Percentiles rank a stretch among this genome's conserved stretches.
Evolutionary conservation across 2,113 vertebrate species (phyloP).

Genomic region (Maccullochella peelii): DNA sequence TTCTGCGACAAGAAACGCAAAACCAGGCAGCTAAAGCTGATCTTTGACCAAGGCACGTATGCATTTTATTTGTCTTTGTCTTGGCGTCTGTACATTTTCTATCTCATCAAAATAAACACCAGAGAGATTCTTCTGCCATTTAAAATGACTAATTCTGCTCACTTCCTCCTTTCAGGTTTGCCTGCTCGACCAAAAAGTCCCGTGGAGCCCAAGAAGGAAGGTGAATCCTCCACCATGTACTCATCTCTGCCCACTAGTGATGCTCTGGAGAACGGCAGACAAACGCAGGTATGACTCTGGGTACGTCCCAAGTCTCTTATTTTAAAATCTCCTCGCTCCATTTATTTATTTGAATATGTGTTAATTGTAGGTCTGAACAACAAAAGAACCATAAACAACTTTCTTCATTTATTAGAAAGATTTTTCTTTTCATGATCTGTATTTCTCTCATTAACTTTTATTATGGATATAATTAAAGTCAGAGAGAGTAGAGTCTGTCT

Average conservation of each 20-base stretch:
- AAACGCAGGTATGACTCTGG: constrained; percentile 89
- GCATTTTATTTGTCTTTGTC: neutral
- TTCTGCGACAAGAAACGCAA: constrained; percentile 96
- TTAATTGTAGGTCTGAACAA: too few species aligned
- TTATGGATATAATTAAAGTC: too few species aligned
- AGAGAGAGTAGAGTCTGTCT: too few species aligned
- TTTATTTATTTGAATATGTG: too few species aligned
- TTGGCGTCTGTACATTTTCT: neutral
- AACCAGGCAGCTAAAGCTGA: constrained; percentile 93
- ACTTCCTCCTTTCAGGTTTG: constrained; percentile 81
- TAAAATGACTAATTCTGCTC: neutral
- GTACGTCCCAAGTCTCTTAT: too few species aligned
- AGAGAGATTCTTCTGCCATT: neutral
- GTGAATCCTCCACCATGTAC: constrained; percentile 89
- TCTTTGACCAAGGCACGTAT: constrained; percentile 94
- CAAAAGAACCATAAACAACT: too few species aligned
- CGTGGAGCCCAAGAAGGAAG: constrained; percentile 92
- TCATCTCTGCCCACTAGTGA: constrained; percentile 95
- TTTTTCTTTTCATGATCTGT: too few species aligned
- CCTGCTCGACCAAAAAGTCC: constrained; percentile 96
- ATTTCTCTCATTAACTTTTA: too few species aligned
- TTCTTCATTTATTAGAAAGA: too few species aligned
- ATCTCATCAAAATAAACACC: neutral
- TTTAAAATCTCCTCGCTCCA: too few species aligned
- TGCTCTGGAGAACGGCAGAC: constrained; percentile 88